These are phyloP conservation scores for Lophius piscatorius DNA, from an alignment of 2,113 vertebrate genomes.

Conservation along the genomic window DNA sequence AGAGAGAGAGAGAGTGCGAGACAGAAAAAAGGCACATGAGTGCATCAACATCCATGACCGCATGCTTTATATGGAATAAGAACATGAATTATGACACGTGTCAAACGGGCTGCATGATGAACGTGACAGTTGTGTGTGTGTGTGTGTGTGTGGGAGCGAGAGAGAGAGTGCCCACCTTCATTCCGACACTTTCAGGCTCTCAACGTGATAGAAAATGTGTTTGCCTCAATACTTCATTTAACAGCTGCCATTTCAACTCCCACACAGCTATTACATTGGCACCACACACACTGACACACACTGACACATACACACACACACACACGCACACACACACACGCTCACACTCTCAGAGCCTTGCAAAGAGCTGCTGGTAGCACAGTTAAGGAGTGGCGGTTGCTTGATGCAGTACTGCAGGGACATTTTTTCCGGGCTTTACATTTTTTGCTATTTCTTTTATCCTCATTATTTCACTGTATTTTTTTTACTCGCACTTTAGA, in stretches of 20 bases:
- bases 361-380: slow-evolving; percentile 25
- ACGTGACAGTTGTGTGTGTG: slow-evolving; percentile 37
- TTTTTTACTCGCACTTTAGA: background rate
- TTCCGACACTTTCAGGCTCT: slow-evolving; percentile 47
- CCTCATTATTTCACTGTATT: background rate
- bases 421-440: too few species aligned
- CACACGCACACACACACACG: slow-evolving; percentile 25
- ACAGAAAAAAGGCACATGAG: background rate
- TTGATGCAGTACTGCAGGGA: background rate
- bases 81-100: slow-evolving; percentile 48
- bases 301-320: slow-evolving; percentile 2
- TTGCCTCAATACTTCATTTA: slow-evolving; percentile 57
- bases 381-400: slow-evolving; percentile 4
- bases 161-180: slow-evolving; percentile 17
- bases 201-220: slow-evolving; percentile 22
- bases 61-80: slow-evolving; percentile 10
- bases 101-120: slow-evolving; percentile 26
- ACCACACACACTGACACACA: slow-evolving; percentile 6
- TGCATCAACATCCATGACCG: background rate
- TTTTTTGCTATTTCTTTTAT: slow-evolving; percentile 4
- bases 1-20: background rate
- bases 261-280: slow-evolving; percentile 42
- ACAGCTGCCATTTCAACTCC: slow-evolving; percentile 65
- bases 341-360: background rate
- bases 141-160: slow-evolving; percentile 6